phyloP scores from a whole-genome alignment of 2,888 invertebrate genomes.

The Molorchus minor region DNA sequence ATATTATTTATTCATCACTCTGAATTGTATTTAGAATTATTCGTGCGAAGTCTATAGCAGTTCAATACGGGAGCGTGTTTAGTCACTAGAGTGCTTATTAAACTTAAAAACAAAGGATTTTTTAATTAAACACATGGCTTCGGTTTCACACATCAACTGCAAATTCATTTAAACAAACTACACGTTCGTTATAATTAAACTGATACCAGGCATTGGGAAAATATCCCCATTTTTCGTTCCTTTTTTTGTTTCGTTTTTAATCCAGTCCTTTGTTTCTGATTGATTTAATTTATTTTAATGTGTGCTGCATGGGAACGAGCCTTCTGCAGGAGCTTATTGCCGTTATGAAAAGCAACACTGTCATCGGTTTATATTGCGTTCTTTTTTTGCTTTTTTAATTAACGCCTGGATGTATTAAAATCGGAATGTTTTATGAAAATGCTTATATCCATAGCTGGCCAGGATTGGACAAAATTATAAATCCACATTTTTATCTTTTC shows the following conservation, averaged over 20 bases:
- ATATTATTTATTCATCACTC: constrained; percentile 52
- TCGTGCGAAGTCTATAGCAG: constrained; percentile 56
- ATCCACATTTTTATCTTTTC: too few relatives aligned
- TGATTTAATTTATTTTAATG: constrained; percentile 49
- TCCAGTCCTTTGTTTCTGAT: constrained; percentile 48
- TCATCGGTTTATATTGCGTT: constrained; percentile 38
- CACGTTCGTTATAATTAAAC: constrained; percentile 60
- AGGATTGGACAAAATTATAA: too few relatives aligned
- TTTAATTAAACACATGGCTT: constrained; percentile 63
- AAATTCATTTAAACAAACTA: constrained; percentile 61
- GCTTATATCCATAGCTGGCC: too few relatives aligned
- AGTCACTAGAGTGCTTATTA: constrained; percentile 61
- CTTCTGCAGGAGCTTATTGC: constrained; percentile 39
- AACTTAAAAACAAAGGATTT: constrained; percentile 63
- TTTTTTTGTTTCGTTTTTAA: constrained; percentile 43
- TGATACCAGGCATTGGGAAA: constrained; percentile 59
- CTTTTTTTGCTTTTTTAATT: constrained; percentile 38
- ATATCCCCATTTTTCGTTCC: constrained; percentile 47
- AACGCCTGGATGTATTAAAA: constrained; percentile 27
- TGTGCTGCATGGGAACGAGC: constrained; percentile 36
- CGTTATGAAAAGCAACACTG: constrained; percentile 40
- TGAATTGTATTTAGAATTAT: constrained; percentile 58
- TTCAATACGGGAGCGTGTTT: constrained; percentile 56
- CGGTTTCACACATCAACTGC: constrained; percentile 63
- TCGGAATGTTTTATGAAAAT: too few relatives aligned